Percentiles rank a stretch among this genome's conserved stretches.
Conservation (phyloP, 2,888 invertebrate genomes). For the Heliconius aoede region DNA sequence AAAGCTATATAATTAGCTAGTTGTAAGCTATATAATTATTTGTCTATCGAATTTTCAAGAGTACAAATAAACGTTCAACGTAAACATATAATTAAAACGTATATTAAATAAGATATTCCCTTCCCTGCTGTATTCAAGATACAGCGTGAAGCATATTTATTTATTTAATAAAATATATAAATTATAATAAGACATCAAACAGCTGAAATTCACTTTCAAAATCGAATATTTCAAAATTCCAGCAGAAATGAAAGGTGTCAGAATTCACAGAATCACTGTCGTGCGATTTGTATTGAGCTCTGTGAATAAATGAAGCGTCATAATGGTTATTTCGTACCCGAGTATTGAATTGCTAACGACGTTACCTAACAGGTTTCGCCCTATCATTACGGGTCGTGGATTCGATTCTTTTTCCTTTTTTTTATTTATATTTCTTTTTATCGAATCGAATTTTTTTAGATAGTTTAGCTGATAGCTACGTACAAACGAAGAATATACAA, state of each 20-base stretch:
- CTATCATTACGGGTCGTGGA: not conserved
- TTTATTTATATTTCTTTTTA: not conserved
- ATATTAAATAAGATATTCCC: too few species aligned
- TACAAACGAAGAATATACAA: too few species aligned
- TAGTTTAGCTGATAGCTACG: too few species aligned
- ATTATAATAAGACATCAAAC: not conserved
- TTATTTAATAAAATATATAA: not conserved
- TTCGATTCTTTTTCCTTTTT: not conserved
- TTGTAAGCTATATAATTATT: too few species aligned
- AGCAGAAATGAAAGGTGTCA: constrained; percentile 9
- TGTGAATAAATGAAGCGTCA: constrained; percentile 17
- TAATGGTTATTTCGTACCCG: constrained; percentile 14
- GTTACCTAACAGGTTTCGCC: constrained; percentile 9
- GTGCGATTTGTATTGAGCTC: constrained; percentile 13
- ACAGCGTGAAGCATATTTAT: not conserved
- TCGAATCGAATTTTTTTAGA: too few species aligned
- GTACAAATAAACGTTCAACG: too few species aligned
- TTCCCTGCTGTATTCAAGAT: too few species aligned
- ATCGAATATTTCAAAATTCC: constrained; percentile 7
- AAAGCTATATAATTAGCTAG: too few species aligned
- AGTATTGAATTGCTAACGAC: constrained; percentile 23
- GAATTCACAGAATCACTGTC: constrained; percentile 7
- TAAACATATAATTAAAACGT: too few species aligned
- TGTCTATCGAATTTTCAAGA: too few species aligned
- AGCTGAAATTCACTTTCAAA: not conserved